These are phyloP conservation scores for Mizuhopecten yessoensis DNA, from an alignment of 1,140 invertebrate genomes.

Conservation along the genomic window DNA sequence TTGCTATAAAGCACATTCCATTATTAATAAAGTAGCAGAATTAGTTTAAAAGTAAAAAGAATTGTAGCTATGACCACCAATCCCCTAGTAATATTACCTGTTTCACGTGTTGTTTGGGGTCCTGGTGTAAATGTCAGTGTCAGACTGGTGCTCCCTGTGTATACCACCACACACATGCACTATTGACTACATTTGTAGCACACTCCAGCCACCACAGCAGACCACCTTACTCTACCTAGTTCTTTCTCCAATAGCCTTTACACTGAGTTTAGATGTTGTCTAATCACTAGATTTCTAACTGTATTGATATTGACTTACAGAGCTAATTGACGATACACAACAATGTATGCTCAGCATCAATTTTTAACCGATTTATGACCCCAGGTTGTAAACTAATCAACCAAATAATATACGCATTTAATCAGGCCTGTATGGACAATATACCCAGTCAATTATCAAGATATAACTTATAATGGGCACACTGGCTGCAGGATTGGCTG, in stretches of 20 bases:
- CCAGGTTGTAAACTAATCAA: neutral
- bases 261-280: neutral
- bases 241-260: neutral
- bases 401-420: neutral
- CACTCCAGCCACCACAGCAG: neutral
- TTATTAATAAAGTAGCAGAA: too few relatives aligned
- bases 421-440: neutral
- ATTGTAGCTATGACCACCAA: too few relatives aligned
- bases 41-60: too few relatives aligned
- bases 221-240: neutral
- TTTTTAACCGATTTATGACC: slow-evolving; percentile 18
- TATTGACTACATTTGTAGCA: neutral
- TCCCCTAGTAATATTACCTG: too few relatives aligned
- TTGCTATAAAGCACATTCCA: too few relatives aligned
- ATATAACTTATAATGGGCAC: neutral
- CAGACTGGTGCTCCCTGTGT: neutral
- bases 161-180: neutral
- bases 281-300: neutral
- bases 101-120: too few relatives aligned
- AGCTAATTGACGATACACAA: slow-evolving; percentile 14
- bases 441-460: slow-evolving; percentile 8
- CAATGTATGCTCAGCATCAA: slow-evolving; percentile 24
- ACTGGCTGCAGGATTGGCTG: neutral
- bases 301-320: neutral
- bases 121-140: too few relatives aligned